phyloP scores from a whole-genome alignment of 2,113 vertebrate genomes.

The Gobiocypris rarus region DNA sequence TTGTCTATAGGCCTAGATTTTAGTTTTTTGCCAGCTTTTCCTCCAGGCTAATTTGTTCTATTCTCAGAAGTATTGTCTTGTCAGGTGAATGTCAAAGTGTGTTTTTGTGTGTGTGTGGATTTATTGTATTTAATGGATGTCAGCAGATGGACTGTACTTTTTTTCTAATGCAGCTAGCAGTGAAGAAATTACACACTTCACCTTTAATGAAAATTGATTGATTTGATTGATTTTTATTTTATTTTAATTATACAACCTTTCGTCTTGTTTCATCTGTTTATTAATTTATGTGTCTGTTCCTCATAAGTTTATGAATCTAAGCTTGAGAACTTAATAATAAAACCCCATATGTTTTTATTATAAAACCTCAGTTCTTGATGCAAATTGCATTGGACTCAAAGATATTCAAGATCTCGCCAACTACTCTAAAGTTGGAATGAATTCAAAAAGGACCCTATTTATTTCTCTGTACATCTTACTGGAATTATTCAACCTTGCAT shows the following conservation, averaged over 20 bases:
- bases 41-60: conserved; percentile 47
- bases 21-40: conserved; percentile 25
- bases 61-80: conserved; percentile 34
- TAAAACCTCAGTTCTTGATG: too few species aligned
- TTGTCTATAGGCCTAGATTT: conserved; percentile 35
- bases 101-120: conserved; percentile 2
- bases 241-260: conserved; percentile 2
- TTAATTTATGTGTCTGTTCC: background rate
- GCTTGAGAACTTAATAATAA: background rate
- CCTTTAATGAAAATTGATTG: background rate
- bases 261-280: too few species aligned
- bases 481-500: background rate
- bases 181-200: background rate
- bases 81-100: conserved; percentile 35
- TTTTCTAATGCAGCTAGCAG: background rate
- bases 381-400: background rate
- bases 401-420: background rate
- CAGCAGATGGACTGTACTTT: conserved; percentile 13
- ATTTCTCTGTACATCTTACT: background rate
- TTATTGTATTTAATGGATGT: conserved; percentile 35
- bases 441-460: background rate
- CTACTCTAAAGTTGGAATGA: background rate
- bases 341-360: background rate
- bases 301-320: background rate
- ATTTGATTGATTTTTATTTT: background rate